Evolutionary conservation across 2,888 invertebrate species (phyloP).

Genomic region (Cordilura impudica): DNA sequence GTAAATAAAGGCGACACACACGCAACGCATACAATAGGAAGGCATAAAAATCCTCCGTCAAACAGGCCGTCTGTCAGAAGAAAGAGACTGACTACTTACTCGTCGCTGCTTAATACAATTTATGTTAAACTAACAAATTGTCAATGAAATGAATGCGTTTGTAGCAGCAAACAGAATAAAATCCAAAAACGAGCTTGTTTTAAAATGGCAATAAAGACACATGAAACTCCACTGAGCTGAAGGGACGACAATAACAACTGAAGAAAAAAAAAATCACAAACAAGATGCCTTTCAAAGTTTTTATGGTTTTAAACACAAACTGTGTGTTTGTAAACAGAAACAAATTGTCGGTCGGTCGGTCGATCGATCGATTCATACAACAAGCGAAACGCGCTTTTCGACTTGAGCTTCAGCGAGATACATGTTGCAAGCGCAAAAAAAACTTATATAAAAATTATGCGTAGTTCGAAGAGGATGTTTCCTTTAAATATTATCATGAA

Average conservation of each 20-base stretch:
- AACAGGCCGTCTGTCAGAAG: background rate
- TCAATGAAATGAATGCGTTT: constrained; percentile 55
- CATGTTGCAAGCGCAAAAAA: constrained; percentile 27
- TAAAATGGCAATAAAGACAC: constrained; percentile 52
- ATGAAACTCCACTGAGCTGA: constrained; percentile 33
- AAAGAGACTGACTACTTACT: constrained; percentile 10
- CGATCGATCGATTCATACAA: constrained; percentile 46
- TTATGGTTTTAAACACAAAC: background rate
- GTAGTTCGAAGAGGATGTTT: constrained; percentile 49
- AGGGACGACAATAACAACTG: background rate
- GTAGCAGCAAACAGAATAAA: constrained; percentile 22
- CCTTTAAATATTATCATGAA: constrained; percentile 44
- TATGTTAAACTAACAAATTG: constrained; percentile 63
- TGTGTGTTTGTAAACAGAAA: constrained; percentile 32
- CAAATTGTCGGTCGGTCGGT: constrained; percentile 55
- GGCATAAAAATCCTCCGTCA: constrained; percentile 3
- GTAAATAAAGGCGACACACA: constrained; percentile 51
- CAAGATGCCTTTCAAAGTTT: constrained; percentile 4
- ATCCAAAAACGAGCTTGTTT: constrained; percentile 45
- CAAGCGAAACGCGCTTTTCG: constrained; percentile 53
- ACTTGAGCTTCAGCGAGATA: constrained; percentile 23
- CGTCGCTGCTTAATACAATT: constrained; percentile 43
- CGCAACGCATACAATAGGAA: constrained; percentile 7
- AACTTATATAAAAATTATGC: constrained; percentile 47
- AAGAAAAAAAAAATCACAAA: background rate